These are phyloP conservation scores for Chymomyza amoena DNA, from an alignment of 2,888 invertebrate species.

Conservation along the genomic window DNA sequence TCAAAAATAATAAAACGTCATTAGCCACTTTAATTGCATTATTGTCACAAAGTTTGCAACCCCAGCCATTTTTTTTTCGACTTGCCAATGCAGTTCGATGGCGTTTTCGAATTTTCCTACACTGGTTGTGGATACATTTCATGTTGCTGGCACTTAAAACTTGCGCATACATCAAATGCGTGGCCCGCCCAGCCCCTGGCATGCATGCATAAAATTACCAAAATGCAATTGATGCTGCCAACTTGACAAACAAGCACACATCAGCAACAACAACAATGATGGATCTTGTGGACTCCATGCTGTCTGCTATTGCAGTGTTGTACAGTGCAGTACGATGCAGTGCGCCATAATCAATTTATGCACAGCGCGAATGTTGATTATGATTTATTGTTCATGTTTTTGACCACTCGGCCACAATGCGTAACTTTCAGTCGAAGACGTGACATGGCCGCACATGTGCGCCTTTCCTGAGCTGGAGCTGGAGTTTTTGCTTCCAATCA, in stretches of 20 bases:
- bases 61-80: not conserved
- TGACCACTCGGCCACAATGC: slow-evolving; percentile 15
- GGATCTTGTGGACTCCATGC: slow-evolving; percentile 1
- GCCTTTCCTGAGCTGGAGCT: not conserved
- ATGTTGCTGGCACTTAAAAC: not conserved
- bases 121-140: not conserved
- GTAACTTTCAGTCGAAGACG: slow-evolving; percentile 15
- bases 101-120: not conserved
- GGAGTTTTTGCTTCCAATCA: not conserved
- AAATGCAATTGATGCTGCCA: slow-evolving; percentile 19
- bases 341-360: slow-evolving; percentile 8
- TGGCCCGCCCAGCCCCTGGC: not conserved
- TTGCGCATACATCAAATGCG: not conserved
- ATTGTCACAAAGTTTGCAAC: not conserved
- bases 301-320: not conserved
- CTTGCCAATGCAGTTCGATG: not conserved
- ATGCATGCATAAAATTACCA: slow-evolving; percentile 18
- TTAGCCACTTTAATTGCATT: not conserved
- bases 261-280: not conserved
- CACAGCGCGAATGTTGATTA: slow-evolving; percentile 19
- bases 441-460: not conserved
- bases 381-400: slow-evolving; percentile 22
- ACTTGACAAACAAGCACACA: slow-evolving; percentile 5
- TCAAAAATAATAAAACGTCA: not conserved
- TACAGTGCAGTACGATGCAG: not conserved